These are phyloP conservation scores for Platichthys stellatus DNA, from an alignment of 2,113 vertebrate species.

Conservation along the genomic window DNA sequence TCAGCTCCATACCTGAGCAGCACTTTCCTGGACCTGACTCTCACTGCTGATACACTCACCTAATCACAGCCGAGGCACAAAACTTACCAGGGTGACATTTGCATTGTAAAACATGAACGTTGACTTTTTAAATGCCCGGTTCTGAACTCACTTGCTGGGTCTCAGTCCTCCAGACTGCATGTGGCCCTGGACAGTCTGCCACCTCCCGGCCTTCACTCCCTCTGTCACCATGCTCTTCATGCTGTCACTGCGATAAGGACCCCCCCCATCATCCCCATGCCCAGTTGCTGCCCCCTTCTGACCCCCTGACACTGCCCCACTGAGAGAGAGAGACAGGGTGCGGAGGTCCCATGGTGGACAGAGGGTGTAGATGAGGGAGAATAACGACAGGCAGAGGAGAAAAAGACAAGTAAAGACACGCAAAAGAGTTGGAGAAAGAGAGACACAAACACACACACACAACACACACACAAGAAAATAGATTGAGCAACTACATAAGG, in stretches of 20 bases:
- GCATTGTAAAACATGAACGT: background rate
- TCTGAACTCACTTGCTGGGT: slow-evolving; percentile 93
- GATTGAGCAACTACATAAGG: slow-evolving; percentile 68
- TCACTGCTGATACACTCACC: slow-evolving; percentile 14
- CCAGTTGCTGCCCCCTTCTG: slow-evolving; percentile 90
- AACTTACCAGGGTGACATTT: slow-evolving; percentile 3
- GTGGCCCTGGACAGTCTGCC: slow-evolving; percentile 96
- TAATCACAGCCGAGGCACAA: slow-evolving; percentile 1
- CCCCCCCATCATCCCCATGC: slow-evolving; percentile 86
- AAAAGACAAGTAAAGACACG: slow-evolving; percentile 51
- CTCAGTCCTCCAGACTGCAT: slow-evolving; percentile 95
- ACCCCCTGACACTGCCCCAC: slow-evolving; percentile 93
- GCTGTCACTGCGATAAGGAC: slow-evolving; percentile 90
- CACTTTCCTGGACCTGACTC: slow-evolving; percentile 24
- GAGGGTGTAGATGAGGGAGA: slow-evolving; percentile 64
- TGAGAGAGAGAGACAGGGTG: slow-evolving; percentile 80
- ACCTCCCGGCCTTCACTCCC: slow-evolving; percentile 88
- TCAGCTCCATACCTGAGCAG: slow-evolving; percentile 49
- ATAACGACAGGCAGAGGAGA: slow-evolving; percentile 70
- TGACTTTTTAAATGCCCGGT: background rate
- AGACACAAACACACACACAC: slow-evolving; percentile 28
- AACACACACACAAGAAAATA: slow-evolving; percentile 56
- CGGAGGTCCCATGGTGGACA: slow-evolving; percentile 72
- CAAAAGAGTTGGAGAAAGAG: slow-evolving; percentile 65
- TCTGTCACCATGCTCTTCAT: slow-evolving; percentile 92